Base-by-base conservation (phyloP, 2,888 invertebrate species). In the Metopia argyrocephala region DNA sequence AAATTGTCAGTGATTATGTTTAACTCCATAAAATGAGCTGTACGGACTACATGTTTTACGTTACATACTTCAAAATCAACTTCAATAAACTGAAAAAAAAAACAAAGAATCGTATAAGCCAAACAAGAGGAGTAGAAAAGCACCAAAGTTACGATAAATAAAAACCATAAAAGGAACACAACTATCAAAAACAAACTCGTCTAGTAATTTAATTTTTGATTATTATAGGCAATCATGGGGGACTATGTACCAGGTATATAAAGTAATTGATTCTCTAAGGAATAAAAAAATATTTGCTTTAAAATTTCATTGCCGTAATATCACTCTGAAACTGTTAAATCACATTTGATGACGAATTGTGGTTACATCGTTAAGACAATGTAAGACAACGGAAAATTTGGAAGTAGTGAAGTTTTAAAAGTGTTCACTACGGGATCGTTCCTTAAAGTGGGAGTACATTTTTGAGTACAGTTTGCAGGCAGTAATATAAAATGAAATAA, bases 1-100 rank as follows among this genome's bases (percentile, higher is more conserved):
- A 78, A 78, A 78, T 78, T 73, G 57, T 75, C 81, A 75, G 56
- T 81, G 81, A 75, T 81, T 78, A 81, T 81, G 81, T 81, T 81
- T 78, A 81, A 75, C 74, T 78, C 74, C 69, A 66, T 66, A 81
- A 81, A 81, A 78, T 78, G 54, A 78, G 74, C 74, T 76, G 56
- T 61, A 56, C 46, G 78, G 66, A 38, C 38, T 38, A 15, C 15
- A 38, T 38, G 52, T 57, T 27, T 46, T 3, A 20, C 23, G 50
- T 52, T 50, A 69, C 64, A 64, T 64, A 59, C 59, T 65, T 70
- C 45, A 78, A 64, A 65, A 54, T 38, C 38, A 38, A 38, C 38
- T 38, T 3, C 38, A 15, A 52, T 52, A 70, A 52, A 12, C 6
- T 21, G 7, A 9, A 38, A 4, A 9, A 12, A 31, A 18, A 21